These are phyloP conservation scores for Oxycera nigricornis DNA, from an alignment of 2,888 invertebrate species.

Conservation along the genomic window DNA sequence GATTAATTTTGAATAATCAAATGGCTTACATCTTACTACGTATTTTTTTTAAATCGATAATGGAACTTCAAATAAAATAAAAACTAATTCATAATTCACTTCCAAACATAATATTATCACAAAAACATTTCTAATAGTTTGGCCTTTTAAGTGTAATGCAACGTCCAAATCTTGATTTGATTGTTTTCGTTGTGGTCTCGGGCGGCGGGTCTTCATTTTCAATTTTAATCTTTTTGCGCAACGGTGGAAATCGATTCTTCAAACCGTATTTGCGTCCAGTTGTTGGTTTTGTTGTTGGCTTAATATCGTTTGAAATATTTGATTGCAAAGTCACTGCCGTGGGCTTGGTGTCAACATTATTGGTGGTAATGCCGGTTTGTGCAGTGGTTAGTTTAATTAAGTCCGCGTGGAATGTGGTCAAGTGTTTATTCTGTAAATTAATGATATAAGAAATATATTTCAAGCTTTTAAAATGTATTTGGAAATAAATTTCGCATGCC, in stretches of 20 bases:
- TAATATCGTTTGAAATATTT: too few species aligned
- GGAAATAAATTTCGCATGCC: background rate
- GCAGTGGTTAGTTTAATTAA: background rate
- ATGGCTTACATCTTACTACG: too few species aligned
- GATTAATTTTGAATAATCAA: too few species aligned
- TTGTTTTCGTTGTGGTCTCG: background rate
- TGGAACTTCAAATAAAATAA: too few species aligned
- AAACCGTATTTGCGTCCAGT: background rate
- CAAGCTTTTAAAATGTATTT: background rate
- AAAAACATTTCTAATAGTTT: background rate
- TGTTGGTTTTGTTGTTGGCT: background rate
- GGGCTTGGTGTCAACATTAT: background rate
- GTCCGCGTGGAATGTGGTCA: constrained; percentile 1
- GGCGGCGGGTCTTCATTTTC: background rate
- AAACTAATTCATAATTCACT: too few species aligned
- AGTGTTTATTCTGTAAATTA: constrained; percentile 8
- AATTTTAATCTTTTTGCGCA: background rate
- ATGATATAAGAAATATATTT: background rate
- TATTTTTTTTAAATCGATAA: too few species aligned
- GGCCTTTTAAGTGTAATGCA: constrained; percentile 28
- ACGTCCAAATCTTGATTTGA: constrained; percentile 24
- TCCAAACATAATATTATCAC: too few species aligned
- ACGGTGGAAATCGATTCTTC: background rate
- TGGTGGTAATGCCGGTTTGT: background rate
- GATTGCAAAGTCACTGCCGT: too few species aligned